These are phyloP conservation scores for Pollimyrus isidori DNA, from an alignment of 2,113 vertebrate species.

Conservation along the genomic window DNA sequence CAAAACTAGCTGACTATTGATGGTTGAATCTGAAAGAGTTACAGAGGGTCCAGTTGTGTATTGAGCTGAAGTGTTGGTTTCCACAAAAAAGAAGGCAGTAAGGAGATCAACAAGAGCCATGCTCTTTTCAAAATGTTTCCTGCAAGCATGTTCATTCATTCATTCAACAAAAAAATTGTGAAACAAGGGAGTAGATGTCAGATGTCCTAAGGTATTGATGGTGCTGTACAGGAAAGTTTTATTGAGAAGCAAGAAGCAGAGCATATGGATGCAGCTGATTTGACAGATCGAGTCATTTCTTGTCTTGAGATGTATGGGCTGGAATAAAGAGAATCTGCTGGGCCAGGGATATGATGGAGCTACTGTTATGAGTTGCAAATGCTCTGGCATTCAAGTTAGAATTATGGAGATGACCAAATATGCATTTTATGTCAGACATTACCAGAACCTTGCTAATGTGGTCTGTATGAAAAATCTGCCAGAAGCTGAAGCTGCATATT, in stretches of 20 bases:
- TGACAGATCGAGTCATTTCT: slow-evolving; percentile 1
- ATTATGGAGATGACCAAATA: not conserved
- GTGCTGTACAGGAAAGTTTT: not conserved
- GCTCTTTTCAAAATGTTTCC: not conserved
- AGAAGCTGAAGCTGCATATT: not conserved
- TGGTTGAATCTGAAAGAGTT: not conserved
- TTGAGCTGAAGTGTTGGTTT: not conserved
- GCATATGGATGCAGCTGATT: slow-evolving; percentile 4
- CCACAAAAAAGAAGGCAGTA: not conserved
- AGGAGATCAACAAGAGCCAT: not conserved
- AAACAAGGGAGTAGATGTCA: not conserved
- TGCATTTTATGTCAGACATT: not conserved
- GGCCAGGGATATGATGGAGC: slow-evolving; percentile 23
- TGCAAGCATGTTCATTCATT: not conserved
- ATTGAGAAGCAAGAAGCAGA: not conserved
- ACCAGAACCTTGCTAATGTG: not conserved
- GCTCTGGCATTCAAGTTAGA: not conserved
- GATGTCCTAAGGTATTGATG: not conserved
- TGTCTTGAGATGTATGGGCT: slow-evolving; percentile 17
- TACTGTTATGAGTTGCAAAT: slow-evolving; percentile 6
- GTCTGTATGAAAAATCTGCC: not conserved
- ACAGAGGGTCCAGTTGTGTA: not conserved
- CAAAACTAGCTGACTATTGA: not conserved
- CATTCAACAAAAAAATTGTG: not conserved
- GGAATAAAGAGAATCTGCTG: slow-evolving; percentile 18